Base-by-base conservation (phyloP, 2,888 invertebrate species). In the Andricus curvator region DNA sequence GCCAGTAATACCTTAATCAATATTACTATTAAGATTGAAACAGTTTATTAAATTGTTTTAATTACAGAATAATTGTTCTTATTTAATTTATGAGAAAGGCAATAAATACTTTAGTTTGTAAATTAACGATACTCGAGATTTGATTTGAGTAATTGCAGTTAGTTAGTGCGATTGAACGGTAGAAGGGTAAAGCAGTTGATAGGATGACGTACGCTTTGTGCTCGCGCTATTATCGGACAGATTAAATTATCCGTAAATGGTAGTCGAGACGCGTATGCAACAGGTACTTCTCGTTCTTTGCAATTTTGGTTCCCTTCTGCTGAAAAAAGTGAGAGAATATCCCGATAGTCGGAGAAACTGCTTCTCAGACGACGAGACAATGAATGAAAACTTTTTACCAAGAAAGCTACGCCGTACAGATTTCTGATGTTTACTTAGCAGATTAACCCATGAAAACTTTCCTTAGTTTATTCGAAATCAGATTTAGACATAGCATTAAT, bases 231-330 rank as follows among this genome's bases (percentile, higher is more conserved):
- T 88, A 88, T 86, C 84, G 85, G 82, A 87, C 82, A 88, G 86
- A 84, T 88, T 88, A 86, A 88, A 83, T 84, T 74, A 86, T 81
- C 78, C 80, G 85, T 82, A 85, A 81, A 82, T 81, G 82, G 80
- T 80, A 81, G 77, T 74, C 74, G 74, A 56, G 74, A 56, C 74
- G 74, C 51, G 37, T 74, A 86, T 86, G 90, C 91, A 91, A 91
- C 91, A 91, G 91, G 90, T 91, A 87, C 83, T 83, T 81, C 77
- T 85, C 81, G 80, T 84, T 83, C 87, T 87, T 89, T 83, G 87
- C 87, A 88, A 90, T 88, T 90, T 89, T 88, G 89, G 87, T 86
- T 86, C 86, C 82, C 80, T 56, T 74, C 20, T 56, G 74, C 17
- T 22, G 78, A 84, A 83, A 85, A 85, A 84, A 86, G 76, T 82